Evolutionary conservation across 2,797 vertebrate species (phyloP).

Genomic region (Hapalemur alaotrensis): DNA sequence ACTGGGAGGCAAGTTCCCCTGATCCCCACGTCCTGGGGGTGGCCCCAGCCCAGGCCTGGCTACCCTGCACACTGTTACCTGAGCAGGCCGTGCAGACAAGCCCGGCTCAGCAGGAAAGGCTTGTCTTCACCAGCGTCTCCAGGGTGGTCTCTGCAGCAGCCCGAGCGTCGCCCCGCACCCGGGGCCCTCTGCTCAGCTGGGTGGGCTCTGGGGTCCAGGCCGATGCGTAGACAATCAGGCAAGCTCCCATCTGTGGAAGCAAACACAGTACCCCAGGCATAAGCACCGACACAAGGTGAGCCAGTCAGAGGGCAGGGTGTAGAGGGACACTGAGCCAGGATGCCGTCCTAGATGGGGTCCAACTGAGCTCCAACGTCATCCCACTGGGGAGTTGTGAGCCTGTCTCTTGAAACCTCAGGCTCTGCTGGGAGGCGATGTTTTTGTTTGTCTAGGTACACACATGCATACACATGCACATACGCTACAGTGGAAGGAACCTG

Average conservation of each 20-base stretch:
- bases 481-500: not conserved
- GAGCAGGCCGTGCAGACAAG: slow-evolving; percentile 78
- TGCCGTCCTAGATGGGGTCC: not conserved
- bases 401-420: not conserved
- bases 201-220: slow-evolving; percentile 84
- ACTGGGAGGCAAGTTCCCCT: not conserved
- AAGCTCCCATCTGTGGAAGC: slow-evolving; percentile 85
- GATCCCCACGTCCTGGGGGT: not conserved
- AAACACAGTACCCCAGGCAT: slow-evolving; percentile 68
- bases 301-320: not conserved
- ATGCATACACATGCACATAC: not conserved
- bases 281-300: not conserved
- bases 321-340: not conserved
- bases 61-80: slow-evolving; percentile 76
- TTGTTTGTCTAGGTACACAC: not conserved
- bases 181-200: slow-evolving; percentile 79
- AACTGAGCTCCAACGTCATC: not conserved
- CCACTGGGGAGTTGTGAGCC: not conserved
- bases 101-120: slow-evolving; percentile 79
- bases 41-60: not conserved
- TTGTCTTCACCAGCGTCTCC: slow-evolving; percentile 70
- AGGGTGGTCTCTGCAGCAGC: slow-evolving; percentile 71
- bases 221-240: slow-evolving; percentile 79
- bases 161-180: slow-evolving; percentile 72
- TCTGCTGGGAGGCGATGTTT: not conserved